These are phyloP conservation scores for Nomada goodeniana DNA, from an alignment of 2,888 invertebrate genomes.

Conservation along the genomic window DNA sequence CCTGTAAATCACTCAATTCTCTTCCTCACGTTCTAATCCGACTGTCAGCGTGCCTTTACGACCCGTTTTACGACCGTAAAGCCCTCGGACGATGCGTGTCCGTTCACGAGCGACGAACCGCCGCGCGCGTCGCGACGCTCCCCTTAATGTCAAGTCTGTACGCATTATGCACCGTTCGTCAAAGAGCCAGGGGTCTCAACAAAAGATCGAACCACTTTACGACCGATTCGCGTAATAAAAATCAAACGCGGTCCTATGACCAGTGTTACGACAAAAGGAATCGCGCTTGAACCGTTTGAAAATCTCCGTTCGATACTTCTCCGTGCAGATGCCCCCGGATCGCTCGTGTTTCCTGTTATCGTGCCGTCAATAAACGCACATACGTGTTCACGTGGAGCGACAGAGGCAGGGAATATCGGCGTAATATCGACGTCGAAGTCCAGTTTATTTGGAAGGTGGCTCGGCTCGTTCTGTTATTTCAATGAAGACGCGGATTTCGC, in stretches of 20 bases:
- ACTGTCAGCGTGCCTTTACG: constrained; percentile 45
- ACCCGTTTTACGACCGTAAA: constrained; percentile 54
- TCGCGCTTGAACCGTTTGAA: constrained; percentile 18
- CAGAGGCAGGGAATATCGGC: constrained; percentile 1
- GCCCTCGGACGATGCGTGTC: constrained; percentile 20
- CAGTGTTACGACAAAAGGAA: neutral
- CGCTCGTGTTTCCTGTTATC: neutral
- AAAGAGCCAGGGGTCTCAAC: constrained; percentile 2
- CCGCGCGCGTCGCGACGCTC: too few species aligned
- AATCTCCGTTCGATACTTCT: neutral
- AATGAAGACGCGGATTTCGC: constrained; percentile 57
- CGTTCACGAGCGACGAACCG: constrained; percentile 19
- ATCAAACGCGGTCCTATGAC: neutral
- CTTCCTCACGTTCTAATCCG: constrained; percentile 26
- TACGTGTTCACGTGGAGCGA: neutral
- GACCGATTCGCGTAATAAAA: constrained; percentile 36
- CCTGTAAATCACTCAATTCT: constrained; percentile 4
- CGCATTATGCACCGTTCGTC: constrained; percentile 17
- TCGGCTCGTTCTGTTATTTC: constrained; percentile 62
- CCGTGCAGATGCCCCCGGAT: neutral
- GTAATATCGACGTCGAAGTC: constrained; percentile 23
- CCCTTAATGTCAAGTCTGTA: constrained; percentile 33
- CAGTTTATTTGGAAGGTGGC: constrained; percentile 31
- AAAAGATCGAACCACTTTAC: constrained; percentile 22
- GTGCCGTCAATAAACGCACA: neutral